Percentiles rank a stretch among this genome's conserved stretches.
phyloP scores from a whole-genome alignment of 2,797 vertebrate genomes.

The Sebastes ruberrimus region DNA sequence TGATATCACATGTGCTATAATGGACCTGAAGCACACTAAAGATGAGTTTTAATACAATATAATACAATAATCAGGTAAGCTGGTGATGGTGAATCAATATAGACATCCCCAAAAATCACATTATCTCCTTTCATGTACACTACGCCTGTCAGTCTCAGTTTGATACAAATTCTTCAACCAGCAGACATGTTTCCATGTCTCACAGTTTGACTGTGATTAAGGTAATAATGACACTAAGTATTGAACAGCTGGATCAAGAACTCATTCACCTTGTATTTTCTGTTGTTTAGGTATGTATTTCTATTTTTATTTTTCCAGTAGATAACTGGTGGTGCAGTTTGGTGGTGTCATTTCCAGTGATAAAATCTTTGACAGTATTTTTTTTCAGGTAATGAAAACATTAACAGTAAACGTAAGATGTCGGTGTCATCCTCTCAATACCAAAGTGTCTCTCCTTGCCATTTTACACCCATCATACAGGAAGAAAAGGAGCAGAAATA shows the following conservation, averaged over 20 bases:
- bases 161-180: conserved; percentile 8
- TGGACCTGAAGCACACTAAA: no score
- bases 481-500: not conserved
- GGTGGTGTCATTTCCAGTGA: not conserved
- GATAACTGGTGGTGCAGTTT: not conserved
- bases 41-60: not conserved
- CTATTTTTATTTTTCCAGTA: not conserved
- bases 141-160: conserved; percentile 30
- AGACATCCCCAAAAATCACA: not conserved
- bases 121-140: conserved; percentile 8
- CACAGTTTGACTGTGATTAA: conserved; percentile 25
- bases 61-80: not conserved
- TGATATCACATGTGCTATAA: not conserved
- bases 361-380: not conserved
- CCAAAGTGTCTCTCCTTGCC: not conserved
- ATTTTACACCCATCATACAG: not conserved
- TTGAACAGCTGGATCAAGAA: conserved; percentile 5
- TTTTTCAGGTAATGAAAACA: not conserved
- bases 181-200: not conserved
- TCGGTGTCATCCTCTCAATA: not conserved
- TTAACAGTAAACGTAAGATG: not conserved
- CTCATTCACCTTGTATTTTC: not conserved
- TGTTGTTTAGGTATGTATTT: not conserved
- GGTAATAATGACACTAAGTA: conserved; percentile 7
- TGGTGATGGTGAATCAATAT: not conserved